Evolutionary conservation across 2,113 vertebrate genomes (phyloP), one percentile per base, ranked within the genome.

Genomic region (Poeciliopsis turrubarensis): DNA sequence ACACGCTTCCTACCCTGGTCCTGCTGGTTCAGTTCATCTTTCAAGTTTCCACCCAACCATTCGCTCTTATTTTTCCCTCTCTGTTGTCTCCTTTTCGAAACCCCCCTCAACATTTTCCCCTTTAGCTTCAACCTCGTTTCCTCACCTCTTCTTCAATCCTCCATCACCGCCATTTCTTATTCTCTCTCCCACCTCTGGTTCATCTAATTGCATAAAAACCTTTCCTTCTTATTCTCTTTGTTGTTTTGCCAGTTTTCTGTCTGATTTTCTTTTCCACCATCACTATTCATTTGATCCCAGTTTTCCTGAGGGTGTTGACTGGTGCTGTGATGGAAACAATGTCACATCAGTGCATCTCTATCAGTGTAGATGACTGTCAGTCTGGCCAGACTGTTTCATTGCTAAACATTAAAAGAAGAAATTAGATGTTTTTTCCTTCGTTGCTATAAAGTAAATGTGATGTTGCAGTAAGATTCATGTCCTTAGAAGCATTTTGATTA

Each of bases 321-420:
- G 84, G 75, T 69, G 26, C 68, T 70, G 70, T 78, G 87, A 89
- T 32, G 75, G 74, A 76, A 89, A 57, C 86, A 86, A 91, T 85
- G 85, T 90, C 84, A 87, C 70, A 82, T 85, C 68, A 72, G 64
- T 34, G 54, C 73, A 80, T 63, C 76, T 73, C 83, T 86, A 83
- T 89, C 79, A 80, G 66, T 65, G 39, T 34, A 57, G 74, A 88
- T 89, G 80, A 81, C 70, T 89, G 86, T 89, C 89, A 91, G 80
- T 74, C 75, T 25, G 29, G 68, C 27, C 78, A 76, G 77, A 70
- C 76, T 75, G 54, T 77, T 79, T 81, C 81, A 64, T 41, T 72
- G 76, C 77, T 70, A 68, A 83, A 75, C 69, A 80, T 87, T 67
- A 63, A 74, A 81, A 80, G 79, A 77, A 63, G 54, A 31, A 77